Evolutionary conservation across 2,113 vertebrate genomes (phyloP), one percentile per base, ranked within the genome.

Genomic region (Trogon melanurus): DNA sequence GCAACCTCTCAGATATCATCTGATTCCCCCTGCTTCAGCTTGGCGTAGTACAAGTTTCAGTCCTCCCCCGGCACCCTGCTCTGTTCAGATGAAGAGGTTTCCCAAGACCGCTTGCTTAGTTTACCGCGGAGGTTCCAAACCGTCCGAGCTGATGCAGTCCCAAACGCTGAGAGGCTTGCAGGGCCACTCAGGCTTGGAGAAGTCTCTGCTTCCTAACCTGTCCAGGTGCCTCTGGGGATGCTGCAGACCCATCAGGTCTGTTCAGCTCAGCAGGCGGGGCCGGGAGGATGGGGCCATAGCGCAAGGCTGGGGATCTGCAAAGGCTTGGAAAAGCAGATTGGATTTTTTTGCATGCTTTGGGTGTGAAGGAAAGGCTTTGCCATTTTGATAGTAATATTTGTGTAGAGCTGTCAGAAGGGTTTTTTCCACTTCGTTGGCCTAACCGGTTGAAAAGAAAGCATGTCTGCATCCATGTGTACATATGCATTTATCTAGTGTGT

Each of bases 341-440:
- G 38, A 22, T 60, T 76, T 67, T 36, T 67, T 36, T 81, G 51
- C 27, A 5, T 16, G 32, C 16, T 53, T 44, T 67, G 79, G 44
- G 44, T 75, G 73, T 4, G 65, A 86, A 50, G 67, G 92, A 67
- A 90, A 71, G 20, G 51, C 61, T 72, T 72, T 78, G 85, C 83
- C 22, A 18, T 57, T 89, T 67, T 79, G 80, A 75, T 69, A 91
- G 73, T 89, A 93, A 84, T 95, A 70, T 51, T 75, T 82, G 56
- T 53, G 56, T 86, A 26, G 58, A 58, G 57, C 84, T 89, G 86
- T 92, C 86, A 81, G 87, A 75, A 89, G 54, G 53, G 50, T 79
- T 87, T 93, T 41, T 97, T 95, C 81, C 62, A 54, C 89, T 85
- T 82, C 12, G 10, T 57, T 91, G 80, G 58, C 84, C 93, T 75